phyloP scores from a whole-genome alignment of 2,113 vertebrate genomes.

The Oncorhynchus tshawytscha region DNA sequence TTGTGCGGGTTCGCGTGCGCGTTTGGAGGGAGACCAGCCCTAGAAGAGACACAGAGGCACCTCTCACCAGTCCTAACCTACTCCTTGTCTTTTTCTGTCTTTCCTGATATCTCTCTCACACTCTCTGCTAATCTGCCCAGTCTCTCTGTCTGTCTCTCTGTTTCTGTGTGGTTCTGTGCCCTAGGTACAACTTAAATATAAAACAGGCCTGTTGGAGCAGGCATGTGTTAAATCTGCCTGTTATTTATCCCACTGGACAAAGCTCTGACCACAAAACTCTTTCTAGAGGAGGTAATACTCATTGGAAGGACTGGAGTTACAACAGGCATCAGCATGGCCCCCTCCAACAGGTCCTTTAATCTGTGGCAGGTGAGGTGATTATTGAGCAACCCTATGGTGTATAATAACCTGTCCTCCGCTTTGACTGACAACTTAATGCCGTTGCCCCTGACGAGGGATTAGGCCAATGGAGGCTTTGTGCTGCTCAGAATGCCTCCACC shows the following conservation, averaged over 20 bases:
- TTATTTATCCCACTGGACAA: too few relatives aligned
- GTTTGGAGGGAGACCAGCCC: neutral
- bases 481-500: constrained; percentile 7
- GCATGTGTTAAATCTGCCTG: too few relatives aligned
- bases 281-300: too few relatives aligned
- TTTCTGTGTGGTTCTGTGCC: neutral
- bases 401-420: constrained; percentile 2
- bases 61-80: neutral
- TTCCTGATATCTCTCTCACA: too few relatives aligned
- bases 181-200: neutral
- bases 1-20: neutral
- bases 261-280: too few relatives aligned
- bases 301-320: too few relatives aligned
- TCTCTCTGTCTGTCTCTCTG: neutral
- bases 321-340: neutral
- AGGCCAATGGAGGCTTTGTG: constrained; percentile 9
- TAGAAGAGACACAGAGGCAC: neutral
- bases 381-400: constrained; percentile 7
- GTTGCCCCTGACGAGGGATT: constrained; percentile 8
- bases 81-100: too few relatives aligned
- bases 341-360: too few relatives aligned
- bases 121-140: neutral
- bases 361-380: constrained; percentile 2
- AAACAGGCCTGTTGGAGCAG: too few relatives aligned
- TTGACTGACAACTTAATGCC: constrained; percentile 23